Percentiles rank a stretch among this genome's conserved stretches.
Evolutionary conservation across 2,113 vertebrate genomes (phyloP).

Genomic region (Dermatemys mawii): DNA sequence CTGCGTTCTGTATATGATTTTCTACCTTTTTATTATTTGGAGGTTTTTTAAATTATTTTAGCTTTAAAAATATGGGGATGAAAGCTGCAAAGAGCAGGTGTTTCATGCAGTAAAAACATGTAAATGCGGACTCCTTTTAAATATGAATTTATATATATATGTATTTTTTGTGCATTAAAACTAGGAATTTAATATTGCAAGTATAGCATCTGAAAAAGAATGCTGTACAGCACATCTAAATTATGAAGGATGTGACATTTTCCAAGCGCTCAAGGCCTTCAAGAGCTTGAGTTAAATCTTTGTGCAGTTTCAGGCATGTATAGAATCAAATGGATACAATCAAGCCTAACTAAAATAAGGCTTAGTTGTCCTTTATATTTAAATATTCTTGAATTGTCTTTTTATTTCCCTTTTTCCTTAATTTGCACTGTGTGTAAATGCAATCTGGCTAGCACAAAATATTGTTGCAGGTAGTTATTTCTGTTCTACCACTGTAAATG

Average conservation of each 20-base stretch:
- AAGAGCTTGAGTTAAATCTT: conserved; percentile 78
- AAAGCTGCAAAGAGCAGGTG: conserved; percentile 80
- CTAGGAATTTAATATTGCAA: conserved; percentile 81
- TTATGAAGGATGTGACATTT: conserved; percentile 75
- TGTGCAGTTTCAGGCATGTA: conserved; percentile 80
- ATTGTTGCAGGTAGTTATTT: conserved; percentile 93
- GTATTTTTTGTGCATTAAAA: conserved; percentile 86
- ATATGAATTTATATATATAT: conserved; percentile 86
- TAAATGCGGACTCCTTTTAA: conserved; percentile 83
- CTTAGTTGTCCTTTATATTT: conserved; percentile 92
- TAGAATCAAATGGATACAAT: conserved; percentile 81
- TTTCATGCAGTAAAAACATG: conserved; percentile 77
- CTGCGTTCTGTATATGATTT: conserved; percentile 58
- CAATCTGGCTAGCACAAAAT: conserved; percentile 98
- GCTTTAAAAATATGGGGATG: conserved; percentile 82
- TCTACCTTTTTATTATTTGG: conserved; percentile 63
- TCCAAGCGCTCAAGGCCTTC: conserved; percentile 77
- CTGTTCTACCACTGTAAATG: conserved; percentile 94
- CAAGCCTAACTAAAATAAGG: conserved; percentile 89
- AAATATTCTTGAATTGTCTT: conserved; percentile 89
- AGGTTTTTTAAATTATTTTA: conserved; percentile 86
- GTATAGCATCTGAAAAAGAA: conserved; percentile 75
- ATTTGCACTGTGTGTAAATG: conserved; percentile 99
- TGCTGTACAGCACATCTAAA: conserved; percentile 73
- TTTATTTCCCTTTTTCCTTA: conserved; percentile 77